Conservation (phyloP, 2,113 vertebrate species). For the Zosterops hypoxanthus region DNA sequence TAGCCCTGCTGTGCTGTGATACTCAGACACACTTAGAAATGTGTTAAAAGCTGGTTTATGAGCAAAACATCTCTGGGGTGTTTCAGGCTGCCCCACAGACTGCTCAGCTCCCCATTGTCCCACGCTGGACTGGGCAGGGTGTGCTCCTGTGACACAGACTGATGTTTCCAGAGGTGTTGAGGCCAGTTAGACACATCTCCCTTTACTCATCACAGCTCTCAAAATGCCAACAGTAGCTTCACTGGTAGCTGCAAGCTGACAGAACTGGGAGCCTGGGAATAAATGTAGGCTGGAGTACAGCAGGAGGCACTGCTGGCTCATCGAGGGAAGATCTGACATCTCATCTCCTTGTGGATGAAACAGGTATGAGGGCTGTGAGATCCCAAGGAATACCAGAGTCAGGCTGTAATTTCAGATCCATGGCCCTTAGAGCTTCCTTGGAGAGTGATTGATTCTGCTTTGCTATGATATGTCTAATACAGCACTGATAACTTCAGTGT, state of each 20-base stretch:
- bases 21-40: background rate
- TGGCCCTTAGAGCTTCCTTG: background rate
- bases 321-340: background rate
- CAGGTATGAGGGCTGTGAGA: background rate
- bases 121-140: rapidly evolving
- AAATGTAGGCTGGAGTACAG: constrained; percentile 8
- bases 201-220: background rate
- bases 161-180: background rate
- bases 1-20: background rate
- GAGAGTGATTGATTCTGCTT: background rate
- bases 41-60: background rate
- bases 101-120: background rate
- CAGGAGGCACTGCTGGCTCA: constrained; percentile 45
- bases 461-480: rapidly evolving
- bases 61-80: background rate
- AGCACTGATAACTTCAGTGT: background rate
- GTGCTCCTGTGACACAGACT: background rate
- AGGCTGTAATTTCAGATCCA: background rate
- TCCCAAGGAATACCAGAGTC: background rate
- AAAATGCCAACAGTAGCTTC: background rate
- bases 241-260: background rate
- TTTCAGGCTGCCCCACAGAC: background rate
- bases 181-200: background rate
- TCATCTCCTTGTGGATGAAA: background rate
- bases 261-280: background rate